A percentile compares a stretch with the other conserved stretches of the same genome.
phyloP scores from a whole-genome alignment of 23 tunicate genomes.

The Pegea sp. region DNA sequence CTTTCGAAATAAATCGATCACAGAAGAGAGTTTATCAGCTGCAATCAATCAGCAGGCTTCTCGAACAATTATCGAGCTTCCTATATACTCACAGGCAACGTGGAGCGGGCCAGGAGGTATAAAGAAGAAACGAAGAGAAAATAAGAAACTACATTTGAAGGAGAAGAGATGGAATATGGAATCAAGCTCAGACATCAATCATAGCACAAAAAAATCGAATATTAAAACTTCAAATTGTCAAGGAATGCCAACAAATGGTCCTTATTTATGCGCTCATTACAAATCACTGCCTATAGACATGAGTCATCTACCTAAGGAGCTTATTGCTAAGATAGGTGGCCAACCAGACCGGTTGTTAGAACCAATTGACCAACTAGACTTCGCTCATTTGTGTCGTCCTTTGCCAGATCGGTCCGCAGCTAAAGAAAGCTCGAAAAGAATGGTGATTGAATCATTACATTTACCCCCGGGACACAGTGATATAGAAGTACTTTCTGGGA shows the following conservation, averaged over 20 bases:
- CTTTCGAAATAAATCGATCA: too few relatives aligned
- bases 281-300: slow-evolving; percentile 29
- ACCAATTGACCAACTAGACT: slow-evolving; percentile 34
- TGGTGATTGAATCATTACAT: slow-evolving; percentile 10
- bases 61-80: slow-evolving; percentile 37
- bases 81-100: slow-evolving; percentile 43
- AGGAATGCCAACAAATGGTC: too few relatives aligned
- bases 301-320: slow-evolving; percentile 25
- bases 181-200: too few relatives aligned
- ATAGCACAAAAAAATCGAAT: too few relatives aligned
- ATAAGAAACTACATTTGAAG: not conserved
- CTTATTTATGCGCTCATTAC: slow-evolving; percentile 31
- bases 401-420: slow-evolving; percentile 34
- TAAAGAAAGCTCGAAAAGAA: slow-evolving; percentile 16
- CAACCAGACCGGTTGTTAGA: slow-evolving; percentile 26
- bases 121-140: not conserved
- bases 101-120: slow-evolving; percentile 32
- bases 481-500: slow-evolving; percentile 20
- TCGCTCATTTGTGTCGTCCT: slow-evolving; percentile 29
- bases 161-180: too few relatives aligned
- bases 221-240: too few relatives aligned
- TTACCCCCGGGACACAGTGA: slow-evolving; percentile 25
- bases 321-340: slow-evolving; percentile 39
- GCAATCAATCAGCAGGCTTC: too few relatives aligned
- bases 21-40: too few relatives aligned